Conservation (phyloP, 2,113 vertebrate species). For the Protobothrops flavoviridis region DNA sequence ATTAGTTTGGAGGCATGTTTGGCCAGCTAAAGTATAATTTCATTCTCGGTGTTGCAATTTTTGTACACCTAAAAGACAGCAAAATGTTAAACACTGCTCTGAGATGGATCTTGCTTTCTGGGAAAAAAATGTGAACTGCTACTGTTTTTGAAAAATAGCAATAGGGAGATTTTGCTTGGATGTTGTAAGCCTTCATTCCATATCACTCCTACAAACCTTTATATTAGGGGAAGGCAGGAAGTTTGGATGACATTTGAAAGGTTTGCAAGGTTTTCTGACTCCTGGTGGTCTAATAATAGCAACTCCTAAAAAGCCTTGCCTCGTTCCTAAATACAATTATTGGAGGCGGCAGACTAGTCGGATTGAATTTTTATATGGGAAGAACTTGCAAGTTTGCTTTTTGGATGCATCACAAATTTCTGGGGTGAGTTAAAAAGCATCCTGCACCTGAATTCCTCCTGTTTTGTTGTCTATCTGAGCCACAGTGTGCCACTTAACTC, state of each 20-base stretch:
- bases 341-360: no score
- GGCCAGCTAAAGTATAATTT: neutral
- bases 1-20: neutral
- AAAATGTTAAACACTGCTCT: neutral
- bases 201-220: neutral
- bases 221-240: neutral
- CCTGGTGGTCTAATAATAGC: neutral
- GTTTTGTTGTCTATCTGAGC: neutral
- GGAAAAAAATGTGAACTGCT: neutral
- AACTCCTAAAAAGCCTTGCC: neutral
- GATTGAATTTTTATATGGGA: neutral
- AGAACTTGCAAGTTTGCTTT: neutral
- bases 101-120: neutral
- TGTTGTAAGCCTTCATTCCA: neutral
- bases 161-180: neutral
- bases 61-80: neutral
- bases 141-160: neutral
- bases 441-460: neutral
- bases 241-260: neutral
- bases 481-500: neutral
- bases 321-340: neutral
- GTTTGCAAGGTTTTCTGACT: neutral
- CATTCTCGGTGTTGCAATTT: neutral
- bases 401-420: neutral
- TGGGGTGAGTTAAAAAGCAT: neutral